A percentile compares a stretch with the other conserved stretches of the same genome.
Evolutionary conservation across 2,888 invertebrate genomes (phyloP).

Genomic region (Urechis unicinctus): DNA sequence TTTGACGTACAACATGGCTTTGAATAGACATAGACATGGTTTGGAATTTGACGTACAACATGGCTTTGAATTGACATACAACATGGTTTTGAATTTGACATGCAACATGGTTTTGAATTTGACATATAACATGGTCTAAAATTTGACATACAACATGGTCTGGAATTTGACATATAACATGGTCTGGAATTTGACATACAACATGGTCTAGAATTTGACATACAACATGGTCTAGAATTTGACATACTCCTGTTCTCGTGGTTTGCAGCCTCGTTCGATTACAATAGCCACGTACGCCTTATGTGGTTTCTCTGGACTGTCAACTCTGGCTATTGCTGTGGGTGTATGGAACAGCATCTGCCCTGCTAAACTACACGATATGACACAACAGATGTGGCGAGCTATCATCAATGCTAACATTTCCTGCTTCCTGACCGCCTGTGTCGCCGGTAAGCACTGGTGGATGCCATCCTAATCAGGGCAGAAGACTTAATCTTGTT

Average conservation of each 20-base stretch:
- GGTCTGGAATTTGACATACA: too few species aligned
- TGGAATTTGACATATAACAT: too few species aligned
- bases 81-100: too few species aligned
- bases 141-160: too few species aligned
- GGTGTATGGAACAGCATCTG: slow-evolving; percentile 23
- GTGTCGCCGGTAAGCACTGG: slow-evolving; percentile 20
- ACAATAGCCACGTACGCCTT: slow-evolving; percentile 24
- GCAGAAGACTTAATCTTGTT: neutral
- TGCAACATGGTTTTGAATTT: too few species aligned
- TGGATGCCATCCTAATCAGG: neutral
- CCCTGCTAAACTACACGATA: slow-evolving; percentile 17
- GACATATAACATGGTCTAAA: too few species aligned
- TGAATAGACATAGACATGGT: too few species aligned
- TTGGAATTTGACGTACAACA: too few species aligned
- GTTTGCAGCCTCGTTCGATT: slow-evolving; percentile 14
- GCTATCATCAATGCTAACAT: slow-evolving; percentile 23
- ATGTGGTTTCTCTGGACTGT: slow-evolving; percentile 24
- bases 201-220: neutral
- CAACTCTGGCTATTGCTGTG: slow-evolving; percentile 24
- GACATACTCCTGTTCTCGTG: neutral
- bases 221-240: neutral
- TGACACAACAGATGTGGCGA: slow-evolving; percentile 19
- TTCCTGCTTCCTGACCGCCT: slow-evolving; percentile 25
- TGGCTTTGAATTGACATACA: too few species aligned
- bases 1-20: neutral